phyloP scores from a whole-genome alignment of 2,888 invertebrate genomes.

The Drosophila silvestris region DNA sequence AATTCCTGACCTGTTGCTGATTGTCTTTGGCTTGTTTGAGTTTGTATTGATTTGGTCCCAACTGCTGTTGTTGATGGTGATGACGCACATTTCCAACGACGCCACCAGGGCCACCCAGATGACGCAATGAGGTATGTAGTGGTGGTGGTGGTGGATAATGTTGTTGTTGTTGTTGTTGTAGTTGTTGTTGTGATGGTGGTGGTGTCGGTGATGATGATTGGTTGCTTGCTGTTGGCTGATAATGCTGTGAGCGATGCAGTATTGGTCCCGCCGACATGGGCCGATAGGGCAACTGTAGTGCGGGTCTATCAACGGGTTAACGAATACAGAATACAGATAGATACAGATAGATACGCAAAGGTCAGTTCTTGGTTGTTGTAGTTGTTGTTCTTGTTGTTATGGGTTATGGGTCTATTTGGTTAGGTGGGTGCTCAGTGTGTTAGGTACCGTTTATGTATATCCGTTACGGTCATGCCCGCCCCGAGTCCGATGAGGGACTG shows the following conservation, averaged over 20 bases:
- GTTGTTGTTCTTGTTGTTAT: constrained; percentile 5
- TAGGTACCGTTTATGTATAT: constrained; percentile 89
- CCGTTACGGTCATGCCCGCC: constrained; percentile 94
- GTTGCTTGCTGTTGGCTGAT: constrained; percentile 70
- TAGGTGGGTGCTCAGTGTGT: constrained; percentile 47
- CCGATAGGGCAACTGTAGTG: constrained; percentile 85
- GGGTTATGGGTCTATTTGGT: constrained; percentile 37
- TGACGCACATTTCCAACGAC: constrained; percentile 58
- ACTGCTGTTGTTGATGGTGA: constrained; percentile 51
- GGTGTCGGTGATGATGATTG: constrained; percentile 65
- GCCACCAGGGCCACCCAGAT: constrained; percentile 81
- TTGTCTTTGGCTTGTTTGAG: constrained; percentile 78
- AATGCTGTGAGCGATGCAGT: constrained; percentile 84
- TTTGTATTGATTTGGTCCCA: constrained; percentile 74
- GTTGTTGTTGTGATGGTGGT: constrained; percentile 40
- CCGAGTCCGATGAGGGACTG: constrained; percentile 97
- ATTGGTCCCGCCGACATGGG: constrained; percentile 85
- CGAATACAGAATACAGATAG: constrained; percentile 35
- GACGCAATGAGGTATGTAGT: constrained; percentile 83
- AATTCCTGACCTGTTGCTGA: constrained; percentile 82
- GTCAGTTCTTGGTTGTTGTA: constrained; percentile 51
- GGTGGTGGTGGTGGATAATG: constrained; percentile 53
- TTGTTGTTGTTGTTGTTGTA: constrained; percentile 46
- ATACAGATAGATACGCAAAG: constrained; percentile 41
- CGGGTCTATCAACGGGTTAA: constrained; percentile 78